Evolutionary conservation across 1,140 invertebrate genomes (phyloP).

Genomic region (Bombus fervidus): DNA sequence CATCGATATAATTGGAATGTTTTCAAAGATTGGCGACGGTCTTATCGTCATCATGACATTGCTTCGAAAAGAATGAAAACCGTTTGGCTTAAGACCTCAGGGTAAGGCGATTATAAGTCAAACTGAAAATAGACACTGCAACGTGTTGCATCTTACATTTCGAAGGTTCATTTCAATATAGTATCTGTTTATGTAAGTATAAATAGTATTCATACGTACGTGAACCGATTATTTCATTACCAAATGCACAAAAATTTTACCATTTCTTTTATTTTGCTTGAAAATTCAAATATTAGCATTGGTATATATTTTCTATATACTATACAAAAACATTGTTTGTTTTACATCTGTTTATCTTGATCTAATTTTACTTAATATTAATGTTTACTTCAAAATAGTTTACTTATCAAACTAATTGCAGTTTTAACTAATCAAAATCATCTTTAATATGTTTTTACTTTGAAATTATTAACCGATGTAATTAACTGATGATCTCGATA

Average conservation of each 20-base stretch:
- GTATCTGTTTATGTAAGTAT: neutral
- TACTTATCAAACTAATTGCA: neutral
- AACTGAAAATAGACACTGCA: conserved; percentile 38
- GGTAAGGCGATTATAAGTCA: conserved; percentile 14
- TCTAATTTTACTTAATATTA: no score
- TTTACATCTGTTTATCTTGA: neutral
- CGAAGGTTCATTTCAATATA: conserved; percentile 29
- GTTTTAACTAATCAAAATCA: neutral
- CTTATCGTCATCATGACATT: conserved; percentile 14
- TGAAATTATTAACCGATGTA: neutral
- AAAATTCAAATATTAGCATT: neutral
- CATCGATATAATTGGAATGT: conserved; percentile 25
- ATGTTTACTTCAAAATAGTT: neutral
- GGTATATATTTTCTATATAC: neutral
- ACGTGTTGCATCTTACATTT: conserved; percentile 40
- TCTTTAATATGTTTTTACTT: neutral
- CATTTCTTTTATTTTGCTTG: no score
- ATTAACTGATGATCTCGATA: neutral
- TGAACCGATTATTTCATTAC: neutral
- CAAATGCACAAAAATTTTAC: neutral
- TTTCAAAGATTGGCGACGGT: conserved; percentile 3
- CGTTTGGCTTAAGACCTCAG: conserved; percentile 34
- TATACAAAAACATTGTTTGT: neutral
- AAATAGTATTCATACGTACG: conserved; percentile 2
- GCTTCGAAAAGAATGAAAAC: conserved; percentile 28